phyloP scores from a whole-genome alignment of 2,113 vertebrate genomes.

The Fulmarus glacialis region DNA sequence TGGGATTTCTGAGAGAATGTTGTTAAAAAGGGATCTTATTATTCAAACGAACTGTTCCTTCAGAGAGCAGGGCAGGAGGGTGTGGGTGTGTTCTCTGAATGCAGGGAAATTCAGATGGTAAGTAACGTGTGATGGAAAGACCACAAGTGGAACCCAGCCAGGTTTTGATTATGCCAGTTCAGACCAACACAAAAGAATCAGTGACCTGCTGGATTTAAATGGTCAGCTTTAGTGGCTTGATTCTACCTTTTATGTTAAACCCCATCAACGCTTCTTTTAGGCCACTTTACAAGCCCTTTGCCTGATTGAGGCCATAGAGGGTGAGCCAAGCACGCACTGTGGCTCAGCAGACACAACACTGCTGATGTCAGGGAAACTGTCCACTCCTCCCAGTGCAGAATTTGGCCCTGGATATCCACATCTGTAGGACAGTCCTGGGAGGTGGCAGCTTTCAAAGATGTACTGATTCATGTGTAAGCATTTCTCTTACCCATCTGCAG shows the following conservation, averaged over 20 bases:
- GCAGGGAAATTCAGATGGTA: slow-evolving; percentile 23
- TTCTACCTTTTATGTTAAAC: slow-evolving; percentile 44
- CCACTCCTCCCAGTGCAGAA: background rate
- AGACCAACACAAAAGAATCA: slow-evolving; percentile 42
- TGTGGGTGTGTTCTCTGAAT: slow-evolving; percentile 10
- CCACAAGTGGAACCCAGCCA: slow-evolving; percentile 11
- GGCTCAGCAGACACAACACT: background rate
- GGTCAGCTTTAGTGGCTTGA: slow-evolving; percentile 27
- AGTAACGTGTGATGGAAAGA: background rate
- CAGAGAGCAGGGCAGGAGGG: background rate
- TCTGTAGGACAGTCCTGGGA: background rate
- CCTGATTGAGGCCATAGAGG: slow-evolving; percentile 3
- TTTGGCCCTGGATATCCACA: background rate
- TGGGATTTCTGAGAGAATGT: slow-evolving; percentile 44
- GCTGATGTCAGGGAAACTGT: background rate
- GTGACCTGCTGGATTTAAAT: slow-evolving; percentile 49
- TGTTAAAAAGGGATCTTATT: background rate
- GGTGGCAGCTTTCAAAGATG: background rate
- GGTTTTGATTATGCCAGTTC: slow-evolving; percentile 59
- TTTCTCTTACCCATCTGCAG: background rate
- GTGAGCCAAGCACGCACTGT: background rate
- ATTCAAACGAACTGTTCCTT: slow-evolving; percentile 7
- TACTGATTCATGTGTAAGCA: background rate
- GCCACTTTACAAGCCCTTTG: background rate
- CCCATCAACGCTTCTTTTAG: background rate